phyloP scores from a whole-genome alignment of 2,888 invertebrate genomes.

The Palloptera scutellata region DNA sequence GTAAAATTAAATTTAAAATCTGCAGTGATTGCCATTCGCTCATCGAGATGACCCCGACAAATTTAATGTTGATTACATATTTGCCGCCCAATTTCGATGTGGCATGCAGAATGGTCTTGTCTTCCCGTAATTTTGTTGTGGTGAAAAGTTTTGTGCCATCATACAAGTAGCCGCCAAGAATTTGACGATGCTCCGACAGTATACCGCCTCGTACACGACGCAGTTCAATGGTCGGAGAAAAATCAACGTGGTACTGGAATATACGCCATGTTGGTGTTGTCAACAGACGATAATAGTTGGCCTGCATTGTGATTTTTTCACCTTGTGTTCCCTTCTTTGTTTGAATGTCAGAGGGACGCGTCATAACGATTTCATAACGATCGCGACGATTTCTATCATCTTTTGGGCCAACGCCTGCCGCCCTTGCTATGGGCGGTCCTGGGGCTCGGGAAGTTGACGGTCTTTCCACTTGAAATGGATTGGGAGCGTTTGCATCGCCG shows the following conservation, averaged over 20 bases:
- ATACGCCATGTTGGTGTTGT: conserved; percentile 75
- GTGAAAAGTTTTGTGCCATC: conserved; percentile 79
- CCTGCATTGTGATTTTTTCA: conserved; percentile 64
- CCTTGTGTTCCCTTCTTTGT: conserved; percentile 67
- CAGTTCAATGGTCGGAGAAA: conserved; percentile 75
- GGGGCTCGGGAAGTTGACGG: conserved; percentile 25
- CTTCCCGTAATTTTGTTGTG: conserved; percentile 67
- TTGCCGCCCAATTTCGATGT: conserved; percentile 66
- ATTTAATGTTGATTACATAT: conserved; percentile 68
- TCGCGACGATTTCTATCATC: not conserved
- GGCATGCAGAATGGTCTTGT: conserved; percentile 69
- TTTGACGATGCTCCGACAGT: conserved; percentile 68
- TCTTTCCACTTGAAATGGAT: conserved; percentile 19
- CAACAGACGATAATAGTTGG: conserved; percentile 77
- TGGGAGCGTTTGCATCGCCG: conserved; percentile 6
- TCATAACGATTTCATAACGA: conserved; percentile 48
- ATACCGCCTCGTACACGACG: conserved; percentile 71
- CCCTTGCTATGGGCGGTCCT: not conserved
- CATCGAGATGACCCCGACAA: conserved; percentile 71
- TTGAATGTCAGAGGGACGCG: conserved; percentile 53
- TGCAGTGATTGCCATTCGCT: conserved; percentile 78
- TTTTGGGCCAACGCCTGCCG: not conserved
- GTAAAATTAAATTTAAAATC: conserved; percentile 80
- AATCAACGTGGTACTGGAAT: conserved; percentile 79
- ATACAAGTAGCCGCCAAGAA: conserved; percentile 75